Evolutionary conservation across 2,888 invertebrate genomes (phyloP), one percentile per base, ranked within the genome.

Genomic region (Limenitis camilla): DNA sequence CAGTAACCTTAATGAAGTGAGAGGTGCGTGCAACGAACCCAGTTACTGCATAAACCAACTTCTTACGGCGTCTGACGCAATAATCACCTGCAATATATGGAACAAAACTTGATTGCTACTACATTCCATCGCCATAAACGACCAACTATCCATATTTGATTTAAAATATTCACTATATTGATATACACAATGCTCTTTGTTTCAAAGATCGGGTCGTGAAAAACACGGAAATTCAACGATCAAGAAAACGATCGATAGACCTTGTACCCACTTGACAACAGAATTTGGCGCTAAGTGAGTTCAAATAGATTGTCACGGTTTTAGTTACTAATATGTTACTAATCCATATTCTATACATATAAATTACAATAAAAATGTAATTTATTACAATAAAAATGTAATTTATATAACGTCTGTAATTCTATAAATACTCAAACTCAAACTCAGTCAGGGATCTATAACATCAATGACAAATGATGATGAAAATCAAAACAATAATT

Each of bases 61-160:
- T 71, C 69, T 73, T 73, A 74, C 68, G 60, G 64, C 61, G 67
- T 67, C 71, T 81, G 78, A 78, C 73, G 79, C 76, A 80, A 81
- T 69, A 63, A 67, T 71, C 69, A 72, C 70, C 68, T 71, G 72
- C 68, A 69, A 65, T 63, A 71, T 70, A 68, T 70, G 72, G 70
- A 75, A 71, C 72, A 70, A 72, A 68, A 69, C 72, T 68, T 62
- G 69, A 73, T 71, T 69, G 66, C 64, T 68, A 66, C 71, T 67
- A 69, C 76, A 77, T 79, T 77, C 72, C 74, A 65, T 61, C 55
- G 60, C 73, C 72, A 63, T 72, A 72, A 64, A 64, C 56, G 68
- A 67, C 63, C 19, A 41, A 43, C 44, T 50, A 40, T 33, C 27
- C 33, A 11, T 65, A 65, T 65, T 67, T 68, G 71, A 68, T 69